Conservation (phyloP, 2,797 vertebrate species). For the Bovichtus variegatus region DNA sequence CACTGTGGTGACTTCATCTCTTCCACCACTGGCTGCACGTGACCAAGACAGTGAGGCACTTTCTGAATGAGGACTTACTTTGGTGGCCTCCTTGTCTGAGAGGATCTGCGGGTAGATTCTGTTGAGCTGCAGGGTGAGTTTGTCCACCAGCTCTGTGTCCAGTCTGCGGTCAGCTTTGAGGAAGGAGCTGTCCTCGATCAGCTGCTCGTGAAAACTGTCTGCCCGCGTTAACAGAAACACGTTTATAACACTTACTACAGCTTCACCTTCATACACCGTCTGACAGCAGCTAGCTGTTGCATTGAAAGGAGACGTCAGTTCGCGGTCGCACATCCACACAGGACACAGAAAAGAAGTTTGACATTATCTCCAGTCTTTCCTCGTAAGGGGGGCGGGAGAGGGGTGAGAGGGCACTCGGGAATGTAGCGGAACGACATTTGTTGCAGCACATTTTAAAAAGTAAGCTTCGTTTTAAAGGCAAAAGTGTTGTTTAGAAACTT, state of each 20-base stretch:
- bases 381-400: background rate
- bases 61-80: conserved; percentile 80
- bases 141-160: conserved; percentile 93
- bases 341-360: background rate
- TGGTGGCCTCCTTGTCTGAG: conserved; percentile 94
- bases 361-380: background rate
- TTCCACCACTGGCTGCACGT: background rate
- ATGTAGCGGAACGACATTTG: background rate
- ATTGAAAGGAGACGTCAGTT: background rate
- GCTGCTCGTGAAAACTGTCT: conserved; percentile 90
- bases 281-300: background rate
- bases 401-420: background rate
- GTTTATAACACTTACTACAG: background rate
- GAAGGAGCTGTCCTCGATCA: conserved; percentile 90
- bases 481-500: conserved; percentile 55
- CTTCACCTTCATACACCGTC: background rate
- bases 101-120: conserved; percentile 98
- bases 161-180: conserved; percentile 85
- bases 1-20: no score
- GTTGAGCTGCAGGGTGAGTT: conserved; percentile 96
- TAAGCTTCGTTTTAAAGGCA: background rate
- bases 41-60: background rate
- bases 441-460: background rate
- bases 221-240: background rate
- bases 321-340: no score